Conservation (phyloP, 1,140 invertebrate species). For the Mamestra configurata region DNA sequence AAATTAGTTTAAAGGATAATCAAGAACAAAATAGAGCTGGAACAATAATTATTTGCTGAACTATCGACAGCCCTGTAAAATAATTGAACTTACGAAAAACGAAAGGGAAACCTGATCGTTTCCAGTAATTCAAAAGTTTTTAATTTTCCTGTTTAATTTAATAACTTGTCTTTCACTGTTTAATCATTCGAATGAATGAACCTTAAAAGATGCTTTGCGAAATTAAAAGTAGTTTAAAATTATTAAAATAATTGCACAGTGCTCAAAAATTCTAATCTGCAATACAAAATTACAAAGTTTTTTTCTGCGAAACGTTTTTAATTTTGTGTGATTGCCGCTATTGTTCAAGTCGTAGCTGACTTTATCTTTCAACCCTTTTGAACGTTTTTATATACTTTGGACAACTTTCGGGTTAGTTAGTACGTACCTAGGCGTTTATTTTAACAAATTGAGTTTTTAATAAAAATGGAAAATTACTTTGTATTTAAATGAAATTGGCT, state of each 20-base stretch:
- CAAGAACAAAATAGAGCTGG: too few relatives aligned
- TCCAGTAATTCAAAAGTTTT: too few relatives aligned
- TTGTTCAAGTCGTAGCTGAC: slow-evolving; percentile 39
- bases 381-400: slow-evolving; percentile 42
- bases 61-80: too few relatives aligned
- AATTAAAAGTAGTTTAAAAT: background rate
- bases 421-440: slow-evolving; percentile 46
- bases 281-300: slow-evolving; percentile 48
- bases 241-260: slow-evolving; percentile 17
- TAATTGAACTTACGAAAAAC: too few relatives aligned
- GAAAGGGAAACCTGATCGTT: too few relatives aligned
- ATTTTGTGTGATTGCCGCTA: slow-evolving; percentile 50
- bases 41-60: too few relatives aligned
- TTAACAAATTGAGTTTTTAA: slow-evolving; percentile 46
- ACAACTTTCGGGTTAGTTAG: slow-evolving; percentile 48
- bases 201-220: background rate
- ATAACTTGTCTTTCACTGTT: background rate
- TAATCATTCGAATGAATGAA: background rate
- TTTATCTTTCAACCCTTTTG: slow-evolving; percentile 48
- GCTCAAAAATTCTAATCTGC: slow-evolving; percentile 46
- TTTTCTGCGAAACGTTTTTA: slow-evolving; percentile 34
- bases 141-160: too few relatives aligned
- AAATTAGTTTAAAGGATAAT: too few relatives aligned
- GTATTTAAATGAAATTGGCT: slow-evolving; percentile 41
- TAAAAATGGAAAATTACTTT: slow-evolving; percentile 31